phyloP scores from a whole-genome alignment of 2,797 vertebrate genomes.

The Nannoperca australis region DNA sequence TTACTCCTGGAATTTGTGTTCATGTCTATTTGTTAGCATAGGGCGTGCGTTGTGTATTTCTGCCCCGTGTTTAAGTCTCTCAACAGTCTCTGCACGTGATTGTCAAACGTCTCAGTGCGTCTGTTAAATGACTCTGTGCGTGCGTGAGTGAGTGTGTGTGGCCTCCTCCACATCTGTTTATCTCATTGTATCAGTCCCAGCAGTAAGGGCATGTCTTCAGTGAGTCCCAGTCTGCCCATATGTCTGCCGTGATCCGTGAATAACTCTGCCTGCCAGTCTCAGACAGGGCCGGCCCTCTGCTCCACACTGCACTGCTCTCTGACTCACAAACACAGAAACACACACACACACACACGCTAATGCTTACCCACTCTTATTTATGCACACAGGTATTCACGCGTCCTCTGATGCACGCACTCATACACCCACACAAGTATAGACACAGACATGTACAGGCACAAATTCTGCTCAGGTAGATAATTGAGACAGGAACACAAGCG shows the following conservation, averaged over 20 bases:
- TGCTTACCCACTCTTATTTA: conserved; percentile 62
- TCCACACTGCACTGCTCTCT: conserved; percentile 54
- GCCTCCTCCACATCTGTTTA: conserved; percentile 79
- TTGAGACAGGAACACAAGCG: conserved; percentile 50
- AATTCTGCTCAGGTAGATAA: conserved; percentile 72
- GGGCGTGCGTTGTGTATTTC: neutral
- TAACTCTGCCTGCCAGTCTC: conserved; percentile 79
- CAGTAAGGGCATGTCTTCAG: conserved; percentile 78
- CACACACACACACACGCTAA: conserved; percentile 44
- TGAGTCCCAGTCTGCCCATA: conserved; percentile 79
- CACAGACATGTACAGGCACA: conserved; percentile 60
- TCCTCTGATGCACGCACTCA: conserved; percentile 62
- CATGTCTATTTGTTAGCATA: neutral
- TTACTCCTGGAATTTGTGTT: neutral
- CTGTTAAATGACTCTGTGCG: conserved; percentile 54
- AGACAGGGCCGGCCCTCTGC: conserved; percentile 66
- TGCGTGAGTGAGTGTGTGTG: conserved; percentile 43
- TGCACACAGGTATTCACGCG: conserved; percentile 67
- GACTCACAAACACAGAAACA: conserved; percentile 42
- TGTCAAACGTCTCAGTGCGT: conserved; percentile 32
- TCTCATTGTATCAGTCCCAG: conserved; percentile 78
- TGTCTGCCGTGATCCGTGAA: conserved; percentile 85
- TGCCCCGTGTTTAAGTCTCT: neutral
- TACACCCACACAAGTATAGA: conserved; percentile 57
- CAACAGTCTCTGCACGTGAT: conserved; percentile 18